A percentile compares a stretch with the other conserved stretches of the same genome.
phyloP scores from a whole-genome alignment of 2,888 invertebrate genomes.

The Melipona bicolor region DNA sequence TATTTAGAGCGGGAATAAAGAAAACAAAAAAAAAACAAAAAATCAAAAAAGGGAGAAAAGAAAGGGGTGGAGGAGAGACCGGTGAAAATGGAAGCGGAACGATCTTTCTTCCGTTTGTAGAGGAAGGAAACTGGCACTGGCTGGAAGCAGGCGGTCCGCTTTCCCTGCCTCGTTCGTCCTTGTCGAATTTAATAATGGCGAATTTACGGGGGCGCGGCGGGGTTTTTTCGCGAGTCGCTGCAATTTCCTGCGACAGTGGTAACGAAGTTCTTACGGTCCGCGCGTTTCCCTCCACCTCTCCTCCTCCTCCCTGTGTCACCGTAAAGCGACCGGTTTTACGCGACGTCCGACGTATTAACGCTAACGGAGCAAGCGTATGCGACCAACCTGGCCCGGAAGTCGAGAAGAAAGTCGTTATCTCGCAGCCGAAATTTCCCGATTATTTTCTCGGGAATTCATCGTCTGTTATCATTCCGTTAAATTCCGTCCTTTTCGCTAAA shows the following conservation, averaged over 20 bases:
- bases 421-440: neutral
- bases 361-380: neutral
- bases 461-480: neutral
- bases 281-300: slow-evolving; percentile 11
- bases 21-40: no score
- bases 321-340: slow-evolving; percentile 62
- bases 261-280: slow-evolving; percentile 56
- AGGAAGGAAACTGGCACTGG: neutral
- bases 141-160: neutral
- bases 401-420: neutral
- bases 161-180: slow-evolving; percentile 33
- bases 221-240: slow-evolving; percentile 40
- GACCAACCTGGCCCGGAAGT: neutral
- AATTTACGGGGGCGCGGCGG: slow-evolving; percentile 54
- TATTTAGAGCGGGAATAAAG: neutral
- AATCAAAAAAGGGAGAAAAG: neutral
- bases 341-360: slow-evolving; percentile 52
- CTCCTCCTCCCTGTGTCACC: neutral
- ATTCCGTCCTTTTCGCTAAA: neutral
- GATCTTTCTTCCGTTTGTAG: neutral
- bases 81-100: neutral
- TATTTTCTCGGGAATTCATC: neutral
- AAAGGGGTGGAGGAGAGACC: neutral
- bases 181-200: slow-evolving; percentile 67
- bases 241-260: slow-evolving; percentile 59